Percentiles rank a stretch among this genome's conserved stretches.
Conservation (phyloP, 2,888 invertebrate species). For the Acleris literana region DNA sequence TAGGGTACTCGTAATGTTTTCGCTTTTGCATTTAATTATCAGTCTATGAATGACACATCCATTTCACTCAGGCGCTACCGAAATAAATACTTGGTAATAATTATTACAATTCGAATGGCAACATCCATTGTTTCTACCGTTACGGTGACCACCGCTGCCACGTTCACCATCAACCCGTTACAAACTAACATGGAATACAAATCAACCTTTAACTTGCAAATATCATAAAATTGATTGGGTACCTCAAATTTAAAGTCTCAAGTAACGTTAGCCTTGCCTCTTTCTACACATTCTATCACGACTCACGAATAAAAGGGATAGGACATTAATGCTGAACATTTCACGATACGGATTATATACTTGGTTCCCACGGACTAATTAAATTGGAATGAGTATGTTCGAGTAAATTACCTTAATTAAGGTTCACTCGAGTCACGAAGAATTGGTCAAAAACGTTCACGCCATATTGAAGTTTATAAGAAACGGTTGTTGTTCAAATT, state of each 20-base stretch:
- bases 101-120: conserved; percentile 3
- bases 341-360: background rate
- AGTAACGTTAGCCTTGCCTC: too few species aligned
- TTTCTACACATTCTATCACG: too few species aligned
- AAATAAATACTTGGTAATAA: too few species aligned
- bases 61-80: too few species aligned
- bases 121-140: conserved; percentile 2
- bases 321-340: background rate
- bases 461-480: background rate
- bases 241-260: too few species aligned
- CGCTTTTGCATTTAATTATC: background rate
- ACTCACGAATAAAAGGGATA: too few species aligned
- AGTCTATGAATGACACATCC: background rate
- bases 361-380: conserved; percentile 12
- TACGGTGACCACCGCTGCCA: conserved; percentile 22
- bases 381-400: conserved; percentile 2
- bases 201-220: conserved; percentile 41
- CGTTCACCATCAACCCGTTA: conserved; percentile 44
- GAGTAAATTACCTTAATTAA: conserved; percentile 1
- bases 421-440: background rate
- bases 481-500: background rate
- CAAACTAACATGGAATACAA: conserved; percentile 44
- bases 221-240: conserved; percentile 12
- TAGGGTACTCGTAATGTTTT: too few species aligned
- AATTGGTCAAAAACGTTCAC: background rate